phyloP scores from a whole-genome alignment of 2,113 vertebrate genomes.

The Cercopithecus mona region DNA sequence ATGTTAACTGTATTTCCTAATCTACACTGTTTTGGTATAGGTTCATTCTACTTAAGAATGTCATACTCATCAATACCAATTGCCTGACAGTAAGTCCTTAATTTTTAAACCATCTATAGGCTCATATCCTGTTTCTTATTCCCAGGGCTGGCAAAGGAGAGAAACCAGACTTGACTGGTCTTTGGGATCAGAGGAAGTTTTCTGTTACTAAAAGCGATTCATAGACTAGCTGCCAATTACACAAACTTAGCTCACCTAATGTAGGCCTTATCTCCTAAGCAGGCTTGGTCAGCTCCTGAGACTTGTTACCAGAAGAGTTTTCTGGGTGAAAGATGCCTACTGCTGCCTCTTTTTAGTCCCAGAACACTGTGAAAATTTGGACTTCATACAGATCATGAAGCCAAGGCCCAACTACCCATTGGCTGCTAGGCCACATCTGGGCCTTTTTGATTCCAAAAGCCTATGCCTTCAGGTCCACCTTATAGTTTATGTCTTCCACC shows the following conservation, averaged over 20 bases:
- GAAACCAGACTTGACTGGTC: slow-evolving; percentile 8
- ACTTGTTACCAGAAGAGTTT: slow-evolving; percentile 7
- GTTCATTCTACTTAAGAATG: slow-evolving; percentile 2
- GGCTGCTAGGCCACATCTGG: not conserved
- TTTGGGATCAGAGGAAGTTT: slow-evolving; percentile 49
- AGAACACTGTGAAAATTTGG: slow-evolving; percentile 24
- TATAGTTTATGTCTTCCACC: not conserved
- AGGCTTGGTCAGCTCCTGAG: not conserved
- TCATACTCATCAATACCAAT: not conserved
- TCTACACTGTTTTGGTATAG: not conserved
- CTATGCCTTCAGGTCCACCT: not conserved
- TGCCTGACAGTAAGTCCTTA: not conserved
- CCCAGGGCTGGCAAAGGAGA: not conserved
- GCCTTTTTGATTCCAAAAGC: not conserved
- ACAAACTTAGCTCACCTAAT: not conserved
- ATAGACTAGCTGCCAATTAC: not conserved
- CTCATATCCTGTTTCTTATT: slow-evolving; percentile 28
- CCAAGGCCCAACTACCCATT: not conserved
- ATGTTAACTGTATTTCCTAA: not conserved
- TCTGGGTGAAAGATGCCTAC: not conserved
- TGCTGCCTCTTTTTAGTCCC: not conserved
- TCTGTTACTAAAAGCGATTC: slow-evolving; percentile 52
- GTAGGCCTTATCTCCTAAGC: not conserved
- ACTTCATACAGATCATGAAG: not conserved
- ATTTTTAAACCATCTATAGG: not conserved